Percentiles rank a stretch among this genome's conserved stretches.
Evolutionary conservation across 2,797 vertebrate genomes (phyloP).

Genomic region (Syngnathus rostellatus): DNA sequence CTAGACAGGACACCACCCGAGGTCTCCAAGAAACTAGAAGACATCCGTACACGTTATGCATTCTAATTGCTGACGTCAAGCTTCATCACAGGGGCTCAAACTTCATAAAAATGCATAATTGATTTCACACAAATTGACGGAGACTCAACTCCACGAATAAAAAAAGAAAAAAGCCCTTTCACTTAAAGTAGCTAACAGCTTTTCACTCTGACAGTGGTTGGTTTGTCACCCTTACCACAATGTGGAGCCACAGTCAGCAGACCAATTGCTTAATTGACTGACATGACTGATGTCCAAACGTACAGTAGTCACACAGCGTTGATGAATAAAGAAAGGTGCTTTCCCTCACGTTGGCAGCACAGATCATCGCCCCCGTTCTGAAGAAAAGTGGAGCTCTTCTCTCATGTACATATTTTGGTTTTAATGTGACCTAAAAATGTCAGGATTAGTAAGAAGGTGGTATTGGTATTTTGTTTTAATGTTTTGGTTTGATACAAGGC

Average conservation of each 20-base stretch:
- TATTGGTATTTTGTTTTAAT: constrained; percentile 8
- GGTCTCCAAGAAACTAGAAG: constrained; percentile 97
- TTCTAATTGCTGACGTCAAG: constrained; percentile 68
- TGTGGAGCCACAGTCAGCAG: not conserved
- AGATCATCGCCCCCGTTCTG: not conserved
- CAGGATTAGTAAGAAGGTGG: not conserved
- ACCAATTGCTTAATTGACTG: not conserved
- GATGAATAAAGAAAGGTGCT: not conserved
- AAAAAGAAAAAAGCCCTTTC: not conserved
- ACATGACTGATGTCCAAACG: not conserved
- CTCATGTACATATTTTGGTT: not conserved
- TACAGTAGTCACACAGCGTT: not conserved
- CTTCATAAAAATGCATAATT: not conserved
- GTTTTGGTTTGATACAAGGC: constrained; percentile 13
- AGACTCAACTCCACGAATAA: not conserved
- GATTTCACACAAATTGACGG: not conserved
- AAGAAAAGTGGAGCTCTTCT: not conserved
- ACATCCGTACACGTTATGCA: constrained; percentile 95
- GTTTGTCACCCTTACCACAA: not conserved
- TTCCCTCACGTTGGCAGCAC: not conserved
- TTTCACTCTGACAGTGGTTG: not conserved
- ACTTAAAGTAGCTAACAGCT: not conserved
- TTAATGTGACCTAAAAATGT: not conserved
- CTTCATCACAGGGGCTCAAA: not conserved
- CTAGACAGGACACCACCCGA: constrained; percentile 93